A percentile compares a stretch with the other conserved stretches of the same genome.
phyloP scores from a whole-genome alignment of 2,888 invertebrate species.

The Helleia helle region DNA sequence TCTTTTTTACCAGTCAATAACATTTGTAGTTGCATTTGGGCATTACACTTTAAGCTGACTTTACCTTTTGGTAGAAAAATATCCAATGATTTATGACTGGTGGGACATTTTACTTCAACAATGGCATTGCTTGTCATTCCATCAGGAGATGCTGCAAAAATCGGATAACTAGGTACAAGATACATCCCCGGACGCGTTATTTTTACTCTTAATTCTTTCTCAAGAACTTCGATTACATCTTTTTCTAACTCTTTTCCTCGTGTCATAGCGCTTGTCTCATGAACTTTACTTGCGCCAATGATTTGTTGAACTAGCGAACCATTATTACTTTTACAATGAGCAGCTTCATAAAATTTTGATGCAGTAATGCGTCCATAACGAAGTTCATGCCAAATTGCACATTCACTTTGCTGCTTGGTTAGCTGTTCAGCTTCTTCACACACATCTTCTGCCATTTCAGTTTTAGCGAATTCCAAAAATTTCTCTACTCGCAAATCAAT shows the following conservation, averaged over 20 bases:
- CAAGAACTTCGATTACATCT: slow-evolving; percentile 11
- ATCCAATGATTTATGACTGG: too few species aligned
- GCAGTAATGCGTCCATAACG: slow-evolving; percentile 23
- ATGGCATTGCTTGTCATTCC: slow-evolving; percentile 12
- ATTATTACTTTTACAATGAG: slow-evolving; percentile 18
- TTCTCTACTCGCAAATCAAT: too few species aligned
- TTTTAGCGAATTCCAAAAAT: too few species aligned
- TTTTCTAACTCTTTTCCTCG: slow-evolving; percentile 13
- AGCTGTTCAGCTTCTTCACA: too few species aligned
- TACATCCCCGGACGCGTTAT: slow-evolving; percentile 12
- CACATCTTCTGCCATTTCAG: too few species aligned
- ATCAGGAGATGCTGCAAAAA: slow-evolving; percentile 16
- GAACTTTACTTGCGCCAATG: slow-evolving; percentile 15
- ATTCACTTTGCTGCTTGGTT: too few species aligned
- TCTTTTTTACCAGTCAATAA: too few species aligned
- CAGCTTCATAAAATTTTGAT: slow-evolving; percentile 22
- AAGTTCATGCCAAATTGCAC: slow-evolving; percentile 9
- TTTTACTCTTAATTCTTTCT: slow-evolving; percentile 9
- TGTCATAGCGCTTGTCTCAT: slow-evolving; percentile 12
- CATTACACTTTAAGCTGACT: too few species aligned
- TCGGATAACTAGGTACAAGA: slow-evolving; percentile 12
- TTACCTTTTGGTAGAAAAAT: too few species aligned
- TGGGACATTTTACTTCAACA: slow-evolving; percentile 16
- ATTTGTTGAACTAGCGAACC: slow-evolving; percentile 16
- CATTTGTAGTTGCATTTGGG: too few species aligned